Conservation (phyloP, 92 coral and sea anemone species). For the Montipora capitata region DNA sequence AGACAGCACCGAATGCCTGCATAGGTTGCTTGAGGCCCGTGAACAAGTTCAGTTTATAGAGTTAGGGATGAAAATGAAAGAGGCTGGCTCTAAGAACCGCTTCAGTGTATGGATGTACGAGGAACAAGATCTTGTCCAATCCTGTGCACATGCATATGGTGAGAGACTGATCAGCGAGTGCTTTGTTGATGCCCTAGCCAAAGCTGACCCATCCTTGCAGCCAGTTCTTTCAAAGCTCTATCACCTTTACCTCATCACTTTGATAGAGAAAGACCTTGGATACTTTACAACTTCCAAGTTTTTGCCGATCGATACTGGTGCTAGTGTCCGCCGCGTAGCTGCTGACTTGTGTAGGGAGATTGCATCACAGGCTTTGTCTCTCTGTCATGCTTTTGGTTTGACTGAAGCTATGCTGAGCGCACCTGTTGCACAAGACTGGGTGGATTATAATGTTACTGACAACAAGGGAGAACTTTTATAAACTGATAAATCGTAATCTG, state of each 20-base stretch:
- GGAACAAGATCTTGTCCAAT: conserved; percentile 89
- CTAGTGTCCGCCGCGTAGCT: conserved; percentile 74
- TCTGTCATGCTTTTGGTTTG: conserved; percentile 95
- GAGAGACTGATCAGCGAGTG: conserved; percentile 89
- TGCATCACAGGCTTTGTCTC: conserved; percentile 86
- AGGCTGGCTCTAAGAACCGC: conserved; percentile 81
- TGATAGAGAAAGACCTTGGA: conserved; percentile 84
- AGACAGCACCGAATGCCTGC: conserved; percentile 67
- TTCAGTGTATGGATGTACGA: conserved; percentile 90
- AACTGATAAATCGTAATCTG: not conserved
- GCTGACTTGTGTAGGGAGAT: conserved; percentile 87
- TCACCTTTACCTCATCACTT: conserved; percentile 78
- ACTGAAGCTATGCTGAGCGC: conserved; percentile 91
- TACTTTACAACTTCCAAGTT: conserved; percentile 82
- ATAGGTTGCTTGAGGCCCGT: conserved; percentile 77
- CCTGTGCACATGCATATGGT: conserved; percentile 85
- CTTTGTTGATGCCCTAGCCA: conserved; percentile 68
- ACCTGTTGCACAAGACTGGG: conserved; percentile 95
- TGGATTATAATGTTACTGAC: conserved; percentile 83
- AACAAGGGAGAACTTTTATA: conserved; percentile 78
- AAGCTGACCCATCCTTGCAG: conserved; percentile 77
- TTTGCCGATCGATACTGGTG: conserved; percentile 79
- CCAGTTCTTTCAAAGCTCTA: conserved; percentile 81
- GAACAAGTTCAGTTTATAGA: conserved; percentile 83
- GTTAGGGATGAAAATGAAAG: conserved; percentile 87